phyloP scores from a whole-genome alignment of 2,888 invertebrate species.

The Lottia gigantea region DNA sequence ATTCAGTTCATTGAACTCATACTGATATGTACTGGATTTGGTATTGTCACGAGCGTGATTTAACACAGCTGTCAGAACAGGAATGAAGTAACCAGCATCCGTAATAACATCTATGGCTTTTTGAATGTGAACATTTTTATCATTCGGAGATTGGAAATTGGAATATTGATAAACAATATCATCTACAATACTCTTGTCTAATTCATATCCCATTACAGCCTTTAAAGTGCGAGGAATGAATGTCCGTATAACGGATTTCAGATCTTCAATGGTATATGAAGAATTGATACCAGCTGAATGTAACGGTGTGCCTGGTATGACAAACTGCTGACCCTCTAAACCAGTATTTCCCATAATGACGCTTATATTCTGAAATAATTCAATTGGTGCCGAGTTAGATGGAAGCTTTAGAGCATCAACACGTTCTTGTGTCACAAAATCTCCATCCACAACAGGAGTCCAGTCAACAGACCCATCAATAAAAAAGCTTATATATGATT shows the following conservation, averaged over 20 bases:
- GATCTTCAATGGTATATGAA: neutral
- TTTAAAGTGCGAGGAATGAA: neutral
- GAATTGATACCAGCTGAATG: neutral
- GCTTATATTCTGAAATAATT: neutral
- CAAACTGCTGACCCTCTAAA: neutral
- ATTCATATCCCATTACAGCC: neutral
- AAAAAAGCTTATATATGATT: neutral
- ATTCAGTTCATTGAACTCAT: constrained; percentile 3
- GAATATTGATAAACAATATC: neutral
- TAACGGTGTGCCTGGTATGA: neutral
- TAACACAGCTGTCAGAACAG: neutral
- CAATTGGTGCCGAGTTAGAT: neutral
- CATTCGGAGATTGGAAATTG: neutral
- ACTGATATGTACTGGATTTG: neutral
- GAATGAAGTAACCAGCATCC: neutral
- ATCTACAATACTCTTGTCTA: neutral
- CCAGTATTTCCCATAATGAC: neutral
- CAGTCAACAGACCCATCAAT: neutral
- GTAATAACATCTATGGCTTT: neutral
- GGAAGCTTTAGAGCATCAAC: neutral
- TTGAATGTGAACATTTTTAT: neutral
- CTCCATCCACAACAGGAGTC: neutral
- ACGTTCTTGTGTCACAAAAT: neutral
- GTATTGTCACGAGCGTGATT: neutral
- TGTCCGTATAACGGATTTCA: neutral